phyloP scores from a whole-genome alignment of 2,797 vertebrate genomes.

The Microctenopoma stevenorrisi region DNA sequence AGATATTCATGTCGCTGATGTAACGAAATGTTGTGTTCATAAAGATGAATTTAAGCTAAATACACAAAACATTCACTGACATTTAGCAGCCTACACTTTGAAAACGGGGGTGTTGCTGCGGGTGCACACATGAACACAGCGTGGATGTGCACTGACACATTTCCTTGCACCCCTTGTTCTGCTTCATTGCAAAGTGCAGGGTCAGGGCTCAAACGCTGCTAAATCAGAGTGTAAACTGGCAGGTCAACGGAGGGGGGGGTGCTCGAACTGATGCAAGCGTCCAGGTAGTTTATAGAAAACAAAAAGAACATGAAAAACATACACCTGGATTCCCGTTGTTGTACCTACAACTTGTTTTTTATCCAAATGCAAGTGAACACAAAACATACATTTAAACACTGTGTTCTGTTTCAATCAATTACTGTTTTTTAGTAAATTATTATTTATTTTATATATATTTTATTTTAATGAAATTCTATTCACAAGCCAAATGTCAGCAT shows the following conservation, averaged over 20 bases:
- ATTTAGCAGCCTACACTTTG: constrained; percentile 3
- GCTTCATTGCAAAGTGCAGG: not conserved
- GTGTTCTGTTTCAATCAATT: no score
- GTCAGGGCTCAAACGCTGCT: constrained; percentile 17
- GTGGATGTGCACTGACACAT: not conserved
- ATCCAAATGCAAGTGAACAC: no score
- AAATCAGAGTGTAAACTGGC: constrained; percentile 5
- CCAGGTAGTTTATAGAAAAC: no score
- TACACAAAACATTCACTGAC: not conserved
- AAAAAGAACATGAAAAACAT: no score
- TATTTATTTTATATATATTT: no score
- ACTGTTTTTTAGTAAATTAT: no score
- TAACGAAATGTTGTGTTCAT: constrained; percentile 6
- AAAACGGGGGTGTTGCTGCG: not conserved
- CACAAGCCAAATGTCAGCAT: constrained; percentile 19
- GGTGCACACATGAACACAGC: not conserved
- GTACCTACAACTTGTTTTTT: no score
- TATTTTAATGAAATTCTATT: not conserved
- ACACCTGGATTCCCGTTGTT: no score
- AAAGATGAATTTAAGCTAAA: constrained; percentile 23
- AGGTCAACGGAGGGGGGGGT: constrained; percentile 6
- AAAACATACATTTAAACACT: no score
- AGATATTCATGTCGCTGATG: constrained; percentile 26
- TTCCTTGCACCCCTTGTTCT: constrained; percentile 1
- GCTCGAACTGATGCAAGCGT: constrained; percentile 6